These are phyloP conservation scores for Eulacestoma nigropectus DNA, from an alignment of 2,113 vertebrate species.

Conservation along the genomic window DNA sequence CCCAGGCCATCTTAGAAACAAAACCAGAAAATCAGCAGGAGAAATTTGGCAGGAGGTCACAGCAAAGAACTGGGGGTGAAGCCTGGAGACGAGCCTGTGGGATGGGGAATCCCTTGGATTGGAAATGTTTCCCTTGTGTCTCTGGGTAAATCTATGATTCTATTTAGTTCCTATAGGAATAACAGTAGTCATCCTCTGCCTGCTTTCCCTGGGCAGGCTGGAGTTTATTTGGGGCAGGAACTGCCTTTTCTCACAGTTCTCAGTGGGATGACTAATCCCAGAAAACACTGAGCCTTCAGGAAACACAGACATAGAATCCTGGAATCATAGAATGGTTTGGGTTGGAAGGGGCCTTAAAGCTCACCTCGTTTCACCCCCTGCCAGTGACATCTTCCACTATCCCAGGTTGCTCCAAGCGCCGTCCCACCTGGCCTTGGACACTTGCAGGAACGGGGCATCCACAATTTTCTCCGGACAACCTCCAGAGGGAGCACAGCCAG, in stretches of 20 bases:
- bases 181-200: background rate
- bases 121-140: background rate
- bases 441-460: background rate
- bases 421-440: background rate
- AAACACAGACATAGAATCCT: background rate
- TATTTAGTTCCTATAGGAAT: background rate
- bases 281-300: background rate
- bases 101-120: accelerated
- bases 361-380: background rate
- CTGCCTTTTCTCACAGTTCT: background rate
- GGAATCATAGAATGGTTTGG: background rate
- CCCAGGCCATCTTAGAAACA: background rate
- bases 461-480: background rate
- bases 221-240: background rate
- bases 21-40: background rate
- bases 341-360: background rate
- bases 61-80: background rate
- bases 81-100: background rate
- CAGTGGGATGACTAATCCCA: background rate
- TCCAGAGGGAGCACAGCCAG: background rate
- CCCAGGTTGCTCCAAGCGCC: background rate
- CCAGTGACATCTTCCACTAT: background rate
- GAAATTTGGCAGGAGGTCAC: background rate
- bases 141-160: background rate
- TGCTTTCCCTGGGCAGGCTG: background rate